phyloP scores from a whole-genome alignment of 2,113 vertebrate genomes.

The Ia io region DNA sequence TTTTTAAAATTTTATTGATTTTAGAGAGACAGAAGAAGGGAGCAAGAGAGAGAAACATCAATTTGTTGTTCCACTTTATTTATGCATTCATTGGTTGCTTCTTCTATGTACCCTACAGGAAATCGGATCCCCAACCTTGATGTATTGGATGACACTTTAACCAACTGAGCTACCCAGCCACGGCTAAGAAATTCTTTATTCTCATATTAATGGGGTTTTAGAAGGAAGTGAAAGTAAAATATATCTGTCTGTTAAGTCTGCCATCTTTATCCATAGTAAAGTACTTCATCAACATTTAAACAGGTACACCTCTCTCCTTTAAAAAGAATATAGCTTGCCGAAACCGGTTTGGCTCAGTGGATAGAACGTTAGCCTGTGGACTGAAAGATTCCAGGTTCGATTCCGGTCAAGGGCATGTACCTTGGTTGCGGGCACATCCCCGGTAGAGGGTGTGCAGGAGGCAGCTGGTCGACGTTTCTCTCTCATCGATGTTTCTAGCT shows the following conservation, averaged over 20 bases:
- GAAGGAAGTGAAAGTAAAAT: not conserved
- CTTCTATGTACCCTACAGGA: not conserved
- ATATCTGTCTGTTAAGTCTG: not conserved
- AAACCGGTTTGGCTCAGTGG: too few species aligned
- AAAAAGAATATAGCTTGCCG: not conserved
- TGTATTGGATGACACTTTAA: not conserved
- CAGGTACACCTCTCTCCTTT: not conserved
- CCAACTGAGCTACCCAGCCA: not conserved
- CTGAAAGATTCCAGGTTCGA: too few species aligned
- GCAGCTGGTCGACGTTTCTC: too few species aligned
- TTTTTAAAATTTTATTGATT: not conserved
- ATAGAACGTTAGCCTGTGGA: too few species aligned
- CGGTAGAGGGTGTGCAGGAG: too few species aligned
- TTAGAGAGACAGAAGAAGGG: not conserved
- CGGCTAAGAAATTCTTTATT: not conserved
- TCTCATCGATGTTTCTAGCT: too few species aligned
- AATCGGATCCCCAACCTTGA: not conserved
- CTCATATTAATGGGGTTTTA: not conserved
- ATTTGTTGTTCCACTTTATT: not conserved
- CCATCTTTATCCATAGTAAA: not conserved
- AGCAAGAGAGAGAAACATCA: not conserved
- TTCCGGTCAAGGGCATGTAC: too few species aligned
- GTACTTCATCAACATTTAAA: not conserved
- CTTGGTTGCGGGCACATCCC: too few species aligned
- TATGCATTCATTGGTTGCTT: not conserved